Conservation (phyloP, 2,888 invertebrate species). For the Amaurobius ferox region DNA sequence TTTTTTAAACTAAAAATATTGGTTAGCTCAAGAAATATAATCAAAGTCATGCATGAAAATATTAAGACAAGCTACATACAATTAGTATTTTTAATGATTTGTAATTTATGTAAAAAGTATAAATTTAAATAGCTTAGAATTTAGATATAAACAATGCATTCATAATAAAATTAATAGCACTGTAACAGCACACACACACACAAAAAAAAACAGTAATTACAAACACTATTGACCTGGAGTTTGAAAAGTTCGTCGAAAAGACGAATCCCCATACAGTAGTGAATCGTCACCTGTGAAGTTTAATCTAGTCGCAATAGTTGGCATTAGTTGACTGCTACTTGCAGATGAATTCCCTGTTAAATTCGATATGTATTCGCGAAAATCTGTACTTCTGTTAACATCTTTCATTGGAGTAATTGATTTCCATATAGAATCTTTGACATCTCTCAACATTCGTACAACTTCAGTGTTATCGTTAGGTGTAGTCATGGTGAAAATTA, state of each 20-base stretch:
- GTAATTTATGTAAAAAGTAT: no score
- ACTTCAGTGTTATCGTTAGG: conserved; percentile 68
- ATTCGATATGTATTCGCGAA: conserved; percentile 35
- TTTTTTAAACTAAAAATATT: no score
- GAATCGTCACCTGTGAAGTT: conserved; percentile 52
- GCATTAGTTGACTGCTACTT: neutral
- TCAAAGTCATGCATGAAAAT: no score
- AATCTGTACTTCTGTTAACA: conserved; percentile 11
- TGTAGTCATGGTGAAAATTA: conserved; percentile 31
- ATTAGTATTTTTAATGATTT: no score
- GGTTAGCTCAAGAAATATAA: no score
- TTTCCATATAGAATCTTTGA: conserved; percentile 60
- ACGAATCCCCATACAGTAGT: conserved; percentile 1
- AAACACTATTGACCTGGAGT: conserved; percentile 33
- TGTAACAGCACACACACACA: no score
- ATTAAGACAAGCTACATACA: no score
- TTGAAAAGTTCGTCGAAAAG: neutral
- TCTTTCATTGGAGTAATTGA: conserved; percentile 40
- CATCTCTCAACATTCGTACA: conserved; percentile 59
- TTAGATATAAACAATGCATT: no score
- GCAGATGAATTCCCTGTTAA: neutral
- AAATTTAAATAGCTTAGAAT: no score
- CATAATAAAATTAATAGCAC: no score
- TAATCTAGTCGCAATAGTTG: conserved; percentile 33
- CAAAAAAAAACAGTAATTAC: no score